Conservation (phyloP, 1,140 invertebrate genomes). For the Neodiprion lecontei region DNA sequence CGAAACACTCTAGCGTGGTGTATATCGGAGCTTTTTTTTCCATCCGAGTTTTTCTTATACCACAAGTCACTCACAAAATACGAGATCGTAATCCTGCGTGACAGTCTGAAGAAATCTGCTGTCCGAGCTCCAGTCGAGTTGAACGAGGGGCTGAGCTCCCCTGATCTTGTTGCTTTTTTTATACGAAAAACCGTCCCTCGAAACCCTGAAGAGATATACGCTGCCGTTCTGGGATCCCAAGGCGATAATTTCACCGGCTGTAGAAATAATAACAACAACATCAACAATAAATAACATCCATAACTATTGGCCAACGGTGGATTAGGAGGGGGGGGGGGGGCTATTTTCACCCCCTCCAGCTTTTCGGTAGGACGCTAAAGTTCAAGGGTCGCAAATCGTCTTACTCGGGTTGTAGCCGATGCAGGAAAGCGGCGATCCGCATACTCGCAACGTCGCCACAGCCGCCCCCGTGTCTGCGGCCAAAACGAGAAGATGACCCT, state of each 20-base stretch:
- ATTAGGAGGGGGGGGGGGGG: too few relatives aligned
- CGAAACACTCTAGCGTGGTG: too few relatives aligned
- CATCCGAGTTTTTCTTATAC: too few relatives aligned
- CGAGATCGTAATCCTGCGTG: constrained; percentile 90
- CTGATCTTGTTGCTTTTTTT: constrained; percentile 88
- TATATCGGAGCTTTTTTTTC: too few relatives aligned
- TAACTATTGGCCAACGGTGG: too few relatives aligned
- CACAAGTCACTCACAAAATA: constrained; percentile 76
- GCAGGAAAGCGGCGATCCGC: constrained; percentile 83
- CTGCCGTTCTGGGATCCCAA: constrained; percentile 91
- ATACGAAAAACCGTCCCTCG: constrained; percentile 85
- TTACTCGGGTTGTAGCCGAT: constrained; percentile 87
- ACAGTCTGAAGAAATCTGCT: constrained; percentile 87
- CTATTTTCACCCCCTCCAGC: too few relatives aligned
- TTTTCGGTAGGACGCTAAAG: too few relatives aligned
- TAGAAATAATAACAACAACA: constrained; percentile 30
- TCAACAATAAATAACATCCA: not conserved
- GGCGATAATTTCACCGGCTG: constrained; percentile 88
- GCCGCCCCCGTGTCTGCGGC: constrained; percentile 84
- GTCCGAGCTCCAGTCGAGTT: constrained; percentile 92
- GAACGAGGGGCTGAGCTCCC: constrained; percentile 80
- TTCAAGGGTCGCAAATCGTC: constrained; percentile 21
- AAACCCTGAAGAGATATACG: constrained; percentile 83
- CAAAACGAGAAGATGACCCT: constrained; percentile 85
- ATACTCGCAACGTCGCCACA: constrained; percentile 83